Percentiles rank a stretch among this genome's conserved stretches.
Evolutionary conservation across 30 jellyfish, hydroid and myxozoan species (phyloP).

Genomic region (Cassiopea andromeda): DNA sequence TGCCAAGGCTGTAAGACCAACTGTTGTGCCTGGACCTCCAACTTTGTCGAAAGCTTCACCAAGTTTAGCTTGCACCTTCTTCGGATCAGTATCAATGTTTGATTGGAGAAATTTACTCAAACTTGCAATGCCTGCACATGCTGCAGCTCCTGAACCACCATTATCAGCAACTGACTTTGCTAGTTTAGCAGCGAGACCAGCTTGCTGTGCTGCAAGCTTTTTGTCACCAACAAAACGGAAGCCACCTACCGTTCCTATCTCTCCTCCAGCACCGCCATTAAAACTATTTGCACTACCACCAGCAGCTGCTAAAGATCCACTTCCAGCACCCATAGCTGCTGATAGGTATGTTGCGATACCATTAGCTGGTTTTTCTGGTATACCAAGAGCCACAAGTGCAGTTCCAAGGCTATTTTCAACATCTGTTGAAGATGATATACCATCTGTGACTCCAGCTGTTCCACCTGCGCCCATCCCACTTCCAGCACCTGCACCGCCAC

Average conservation of each 20-base stretch:
- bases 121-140: constrained; percentile 82
- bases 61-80: constrained; percentile 68
- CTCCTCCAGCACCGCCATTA: constrained; percentile 80
- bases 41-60: constrained; percentile 93
- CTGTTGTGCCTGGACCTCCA: constrained; percentile 98
- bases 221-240: constrained; percentile 80
- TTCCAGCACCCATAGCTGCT: constrained; percentile 83
- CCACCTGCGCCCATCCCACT: constrained; percentile 85
- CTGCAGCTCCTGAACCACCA: constrained; percentile 90
- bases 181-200: constrained; percentile 85
- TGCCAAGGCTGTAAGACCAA: constrained; percentile 94
- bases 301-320: constrained; percentile 73
- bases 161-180: constrained; percentile 80
- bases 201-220: constrained; percentile 78
- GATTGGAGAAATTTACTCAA: constrained; percentile 58
- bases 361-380: constrained; percentile 74
- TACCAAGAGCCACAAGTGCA: constrained; percentile 63
- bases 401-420: constrained; percentile 68
- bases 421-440: constrained; percentile 69
- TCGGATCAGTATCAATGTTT: constrained; percentile 71
- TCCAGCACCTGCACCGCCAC: constrained; percentile 72
- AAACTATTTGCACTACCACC: constrained; percentile 75
- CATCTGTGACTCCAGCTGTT: constrained; percentile 71
- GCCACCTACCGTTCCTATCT: constrained; percentile 65
- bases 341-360: constrained; percentile 79